These are phyloP conservation scores for Galerucella calmariensis DNA, from an alignment of 2,888 invertebrate species.

Conservation along the genomic window DNA sequence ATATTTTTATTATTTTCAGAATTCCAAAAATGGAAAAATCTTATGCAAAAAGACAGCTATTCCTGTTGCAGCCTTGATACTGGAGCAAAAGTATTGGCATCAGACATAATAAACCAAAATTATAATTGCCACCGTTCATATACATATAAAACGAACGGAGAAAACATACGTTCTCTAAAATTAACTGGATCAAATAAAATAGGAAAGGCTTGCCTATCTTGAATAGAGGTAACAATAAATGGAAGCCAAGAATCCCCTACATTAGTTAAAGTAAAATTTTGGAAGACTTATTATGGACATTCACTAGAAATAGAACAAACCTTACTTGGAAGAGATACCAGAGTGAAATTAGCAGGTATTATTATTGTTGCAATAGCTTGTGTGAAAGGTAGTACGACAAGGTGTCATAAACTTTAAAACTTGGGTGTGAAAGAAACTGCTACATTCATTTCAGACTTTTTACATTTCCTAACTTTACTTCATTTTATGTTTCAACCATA, in stretches of 20 bases:
- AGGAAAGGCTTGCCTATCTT: background rate
- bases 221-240: background rate
- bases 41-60: too few relatives aligned
- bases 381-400: background rate
- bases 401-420: too few relatives aligned
- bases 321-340: background rate
- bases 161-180: background rate
- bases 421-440: too few relatives aligned
- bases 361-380: background rate
- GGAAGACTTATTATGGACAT: constrained; percentile 4
- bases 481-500: too few relatives aligned
- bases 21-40: too few relatives aligned
- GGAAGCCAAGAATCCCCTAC: background rate
- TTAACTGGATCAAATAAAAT: background rate
- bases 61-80: too few relatives aligned
- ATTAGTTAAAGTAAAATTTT: background rate
- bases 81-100: too few relatives aligned
- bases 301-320: background rate
- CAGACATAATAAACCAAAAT: too few relatives aligned
- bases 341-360: constrained; percentile 1
- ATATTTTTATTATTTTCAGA: too few relatives aligned
- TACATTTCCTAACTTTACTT: too few relatives aligned
- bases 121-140: too few relatives aligned
- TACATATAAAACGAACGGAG: background rate
- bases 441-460: too few relatives aligned